Evolutionary conservation across 1,140 invertebrate genomes (phyloP), one percentile per base, ranked within the genome.

Genomic region (fruit fly (Drosophila melanogaster)): DNA sequence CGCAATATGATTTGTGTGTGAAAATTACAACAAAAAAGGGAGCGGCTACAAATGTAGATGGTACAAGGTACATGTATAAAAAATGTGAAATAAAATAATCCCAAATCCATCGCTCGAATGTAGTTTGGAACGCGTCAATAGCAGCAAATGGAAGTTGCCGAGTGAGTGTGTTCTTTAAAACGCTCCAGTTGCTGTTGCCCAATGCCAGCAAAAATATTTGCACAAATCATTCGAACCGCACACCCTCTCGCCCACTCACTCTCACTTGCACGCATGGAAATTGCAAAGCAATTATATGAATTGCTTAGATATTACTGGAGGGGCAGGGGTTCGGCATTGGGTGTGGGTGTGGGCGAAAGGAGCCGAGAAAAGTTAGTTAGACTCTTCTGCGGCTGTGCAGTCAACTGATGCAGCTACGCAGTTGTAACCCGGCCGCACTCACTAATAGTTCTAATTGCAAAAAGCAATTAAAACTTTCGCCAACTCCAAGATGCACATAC

Each of bases 371-470:
- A 64, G 60, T 64, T 64, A 11, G 38, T 30, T 64, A 11, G 38
- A 30, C 24, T 67, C 61, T 49, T 80, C 79, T 78, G 69, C 79
- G 75, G 83, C 76, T 79, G 81, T 81, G 74, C 81, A 86, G 81
- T 78, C 74, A 81, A 86, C 78, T 81, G 78, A 60, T 58, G 75
- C 78, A 81, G 77, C 76, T 78, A 84, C 69, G 67, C 77, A 89
- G 77, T 84, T 84, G 84, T 89, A 89, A 87, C 69, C 66, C 62
- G 80, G 70, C 71, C 67, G 65, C 79, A 87, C 76, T 87, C 83
- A 87, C 85, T 89, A 89, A 89, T 89, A 89, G 84, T 89, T 89
- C 84, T 89, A 89, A 89, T 89, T 89, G 84, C 84, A 89, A 89
- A 89, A 89, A 89, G 84, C 84, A 89, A 89, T 89, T 89, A 89